Base-by-base conservation (phyloP, 2,888 invertebrate species). In the Diploptera punctata region DNA sequence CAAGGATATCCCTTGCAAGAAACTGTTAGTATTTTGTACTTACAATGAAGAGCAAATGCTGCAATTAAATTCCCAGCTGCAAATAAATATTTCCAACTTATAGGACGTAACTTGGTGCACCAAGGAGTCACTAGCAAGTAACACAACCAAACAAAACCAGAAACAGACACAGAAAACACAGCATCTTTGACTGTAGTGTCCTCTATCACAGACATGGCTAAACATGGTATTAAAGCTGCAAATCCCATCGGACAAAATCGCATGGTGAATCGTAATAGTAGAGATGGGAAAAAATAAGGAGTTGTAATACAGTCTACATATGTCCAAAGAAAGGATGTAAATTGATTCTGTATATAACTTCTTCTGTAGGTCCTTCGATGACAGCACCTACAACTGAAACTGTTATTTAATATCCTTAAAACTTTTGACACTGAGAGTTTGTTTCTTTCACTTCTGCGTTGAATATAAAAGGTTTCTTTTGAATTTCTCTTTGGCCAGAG, bases 111-210 rank as follows among this genome's bases (percentile, higher is more conserved):
- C 47, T 29, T 47, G n/a, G 65, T n/a, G 24, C 65, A 65, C 65
- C 65, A 65, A 9, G 47, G 65, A 43, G 47, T 47, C 38, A 65
- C 26, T 21, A 65, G 65, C 4, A 65, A n/a, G 7, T 19, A n/a
- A 16, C 65, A 65, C 26, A 65, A 47, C 65, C 65, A 65, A 1
- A 47, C 65, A 47, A 65, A 47, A 9, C 65, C 65, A 29, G 65
- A 65, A 1, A 65, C 26, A 7, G 65, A 65, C 16, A 65, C 65
- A n/a, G 65, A 21, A 24, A 47, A 65, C 18, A 18, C 65, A 26
- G 65, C 65, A 44, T 65, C 65, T 47, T 29, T 44, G 10, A 44
- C 29, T 44, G 65, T 47, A 47, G 3, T 2, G 10, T 3, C 44
- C 2, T 16, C 26, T 24, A 43, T 47, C 2, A 16, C 18, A 3